Base-by-base conservation (phyloP, 2,888 invertebrate genomes). In the Incurvaria masculella region DNA sequence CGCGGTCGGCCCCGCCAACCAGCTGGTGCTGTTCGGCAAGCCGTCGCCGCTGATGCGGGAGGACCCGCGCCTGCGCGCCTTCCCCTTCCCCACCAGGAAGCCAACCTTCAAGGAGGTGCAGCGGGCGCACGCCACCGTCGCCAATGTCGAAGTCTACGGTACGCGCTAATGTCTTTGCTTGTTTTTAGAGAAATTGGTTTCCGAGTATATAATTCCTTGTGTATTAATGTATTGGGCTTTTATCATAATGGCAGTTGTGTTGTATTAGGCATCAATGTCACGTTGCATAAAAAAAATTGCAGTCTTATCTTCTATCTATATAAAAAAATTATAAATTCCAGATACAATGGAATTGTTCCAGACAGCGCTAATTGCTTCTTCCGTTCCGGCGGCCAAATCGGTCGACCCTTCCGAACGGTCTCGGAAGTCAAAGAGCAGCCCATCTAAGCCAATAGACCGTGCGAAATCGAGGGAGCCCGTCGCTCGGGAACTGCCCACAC, bases 21-120 rank as follows among this genome's bases (percentile, higher is more conserved):
- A 87, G 55, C 79, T 80, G 1, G 82, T 90, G 1, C 68, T 94
- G 42, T 93, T 91, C 61, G 90, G 91, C 0, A 86, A 86, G 62
- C 81, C 75, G 47, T 86, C 91, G 0, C 81, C 88, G 1, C 64
- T 94, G 14, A 79, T 80, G 51, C 80, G 81, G 55, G 80, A 72
- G 3, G 89, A 90, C 59, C 57, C 67, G 1, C 72, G 88, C 50
- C 64, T 91, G 8, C 69, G 88, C 55, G 82, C 81, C 18, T 80
- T 94, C 53, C 94, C 94, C 0, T 92, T 94, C 68, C 86, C 89
- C 0, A 93, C 94, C 0, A 78, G 87, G 55, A 81, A 91, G 56
- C 89, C 94, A 0, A 91, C 91, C 0, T 89, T 85, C 57, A 87
- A 83, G 46, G 94, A 94, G 73, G 84, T 91, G 1, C 81, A 86